A percentile compares a stretch with the other conserved stretches of the same genome.
These are phyloP conservation scores for Prorops nasuta DNA, from an alignment of 1,140 invertebrate species.

Conservation along the genomic window DNA sequence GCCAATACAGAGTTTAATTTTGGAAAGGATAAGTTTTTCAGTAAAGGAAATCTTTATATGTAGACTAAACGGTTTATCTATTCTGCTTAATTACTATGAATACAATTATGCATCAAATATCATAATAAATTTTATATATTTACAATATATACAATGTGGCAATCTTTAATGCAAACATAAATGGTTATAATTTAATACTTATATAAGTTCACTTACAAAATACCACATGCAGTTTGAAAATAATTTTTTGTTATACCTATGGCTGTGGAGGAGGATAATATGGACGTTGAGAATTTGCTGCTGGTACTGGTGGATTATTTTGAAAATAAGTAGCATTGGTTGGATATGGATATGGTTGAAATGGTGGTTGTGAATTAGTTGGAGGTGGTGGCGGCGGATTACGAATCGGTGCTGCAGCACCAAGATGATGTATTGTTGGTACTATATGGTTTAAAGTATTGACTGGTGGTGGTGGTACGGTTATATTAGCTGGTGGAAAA, in stretches of 20 bases:
- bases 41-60: constrained; percentile 53
- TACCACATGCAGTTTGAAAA: too few relatives aligned
- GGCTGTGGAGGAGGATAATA: constrained; percentile 47
- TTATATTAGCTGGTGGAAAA: constrained; percentile 48
- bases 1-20: constrained; percentile 25
- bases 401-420: constrained; percentile 32
- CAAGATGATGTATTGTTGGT: constrained; percentile 43
- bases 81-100: background rate
- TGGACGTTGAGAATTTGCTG: constrained; percentile 36
- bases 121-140: constrained; percentile 8
- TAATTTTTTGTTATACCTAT: too few relatives aligned
- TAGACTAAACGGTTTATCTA: constrained; percentile 23
- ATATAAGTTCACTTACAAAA: too few relatives aligned
- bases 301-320: constrained; percentile 36
- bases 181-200: background rate
- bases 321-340: constrained; percentile 43
- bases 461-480: constrained; percentile 48
- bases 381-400: constrained; percentile 35
- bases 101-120: background rate
- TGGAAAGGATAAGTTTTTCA: constrained; percentile 34
- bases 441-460: constrained; percentile 50
- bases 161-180: background rate
- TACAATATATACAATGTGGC: constrained; percentile 28
- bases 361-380: constrained; percentile 30
- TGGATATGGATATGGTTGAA: constrained; percentile 46